These are phyloP conservation scores for Bellardia bayeri DNA, from an alignment of 2,888 invertebrate genomes.

Conservation along the genomic window DNA sequence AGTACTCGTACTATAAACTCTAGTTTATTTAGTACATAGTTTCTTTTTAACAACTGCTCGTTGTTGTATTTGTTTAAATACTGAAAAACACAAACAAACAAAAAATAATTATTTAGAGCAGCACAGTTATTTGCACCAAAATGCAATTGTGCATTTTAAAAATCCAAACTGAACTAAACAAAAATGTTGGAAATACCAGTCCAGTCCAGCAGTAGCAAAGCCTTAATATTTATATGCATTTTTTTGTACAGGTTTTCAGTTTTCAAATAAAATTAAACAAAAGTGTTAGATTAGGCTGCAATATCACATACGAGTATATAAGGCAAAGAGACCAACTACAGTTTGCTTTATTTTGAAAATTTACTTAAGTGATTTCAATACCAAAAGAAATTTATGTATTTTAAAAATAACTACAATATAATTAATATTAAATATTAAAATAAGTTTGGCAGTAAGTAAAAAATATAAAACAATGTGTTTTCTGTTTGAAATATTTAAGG, in stretches of 20 bases:
- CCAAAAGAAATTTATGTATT: too few relatives aligned
- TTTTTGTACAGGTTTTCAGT: neutral
- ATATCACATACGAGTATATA: too few relatives aligned
- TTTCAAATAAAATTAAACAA: neutral
- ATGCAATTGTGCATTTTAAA: slow-evolving; percentile 45
- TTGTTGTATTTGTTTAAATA: slow-evolving; percentile 37
- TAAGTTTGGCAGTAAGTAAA: too few relatives aligned
- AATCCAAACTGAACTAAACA: slow-evolving; percentile 1
- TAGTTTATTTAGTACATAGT: slow-evolving; percentile 14
- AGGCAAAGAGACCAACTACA: too few relatives aligned
- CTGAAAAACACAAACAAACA: neutral
- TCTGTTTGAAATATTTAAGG: too few relatives aligned
- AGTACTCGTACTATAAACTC: slow-evolving; percentile 46
- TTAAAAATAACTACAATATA: too few relatives aligned
- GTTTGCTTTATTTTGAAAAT: too few relatives aligned
- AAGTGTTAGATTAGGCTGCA: neutral
- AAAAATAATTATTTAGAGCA: slow-evolving; percentile 62
- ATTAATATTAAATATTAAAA: too few relatives aligned
- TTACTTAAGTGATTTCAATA: too few relatives aligned
- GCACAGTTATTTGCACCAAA: slow-evolving; percentile 68
- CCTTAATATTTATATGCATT: slow-evolving; percentile 40
- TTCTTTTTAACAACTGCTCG: slow-evolving; percentile 19
- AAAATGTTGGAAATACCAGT: slow-evolving; percentile 52
- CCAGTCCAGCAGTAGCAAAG: slow-evolving; percentile 22
- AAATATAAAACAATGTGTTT: too few relatives aligned